Percentiles rank a stretch among this genome's conserved stretches.
Evolutionary conservation across 2,888 invertebrate species (phyloP).

Genomic region (Allacma fusca): DNA sequence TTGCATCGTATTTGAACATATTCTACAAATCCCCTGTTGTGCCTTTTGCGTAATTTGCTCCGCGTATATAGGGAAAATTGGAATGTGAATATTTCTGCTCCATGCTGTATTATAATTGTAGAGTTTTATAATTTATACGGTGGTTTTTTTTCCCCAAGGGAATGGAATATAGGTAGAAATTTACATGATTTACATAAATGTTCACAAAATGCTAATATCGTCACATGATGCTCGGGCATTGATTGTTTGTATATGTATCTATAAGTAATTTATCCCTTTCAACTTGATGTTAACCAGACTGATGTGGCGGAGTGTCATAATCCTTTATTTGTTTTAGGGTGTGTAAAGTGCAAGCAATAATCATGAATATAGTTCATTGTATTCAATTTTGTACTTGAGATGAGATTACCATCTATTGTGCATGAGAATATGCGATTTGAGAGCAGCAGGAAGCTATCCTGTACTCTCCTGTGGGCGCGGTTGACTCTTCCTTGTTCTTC

Average conservation of each 20-base stretch:
- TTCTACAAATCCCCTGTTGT: too few relatives aligned
- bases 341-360: conserved; percentile 15
- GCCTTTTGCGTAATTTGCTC: too few relatives aligned
- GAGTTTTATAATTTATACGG: too few relatives aligned
- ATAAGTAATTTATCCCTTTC: neutral
- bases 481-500: conserved; percentile 22
- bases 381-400: neutral
- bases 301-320: neutral
- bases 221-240: too few relatives aligned
- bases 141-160: too few relatives aligned
- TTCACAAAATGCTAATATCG: too few relatives aligned
- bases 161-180: too few relatives aligned
- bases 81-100: too few relatives aligned
- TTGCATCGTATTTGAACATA: too few relatives aligned
- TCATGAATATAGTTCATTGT: conserved; percentile 13
- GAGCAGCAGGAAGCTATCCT: conserved; percentile 52
- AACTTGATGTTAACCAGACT: neutral
- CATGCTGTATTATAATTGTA: too few relatives aligned
- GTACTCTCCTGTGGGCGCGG: conserved; percentile 50
- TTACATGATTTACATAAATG: too few relatives aligned
- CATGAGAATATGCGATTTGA: conserved; percentile 51
- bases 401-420: conserved; percentile 34
- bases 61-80: too few relatives aligned
- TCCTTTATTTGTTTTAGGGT: conserved; percentile 11
- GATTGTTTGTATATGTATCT: neutral